Base-by-base conservation (phyloP, 1,140 invertebrate species). In the Conus betulinus region DNA sequence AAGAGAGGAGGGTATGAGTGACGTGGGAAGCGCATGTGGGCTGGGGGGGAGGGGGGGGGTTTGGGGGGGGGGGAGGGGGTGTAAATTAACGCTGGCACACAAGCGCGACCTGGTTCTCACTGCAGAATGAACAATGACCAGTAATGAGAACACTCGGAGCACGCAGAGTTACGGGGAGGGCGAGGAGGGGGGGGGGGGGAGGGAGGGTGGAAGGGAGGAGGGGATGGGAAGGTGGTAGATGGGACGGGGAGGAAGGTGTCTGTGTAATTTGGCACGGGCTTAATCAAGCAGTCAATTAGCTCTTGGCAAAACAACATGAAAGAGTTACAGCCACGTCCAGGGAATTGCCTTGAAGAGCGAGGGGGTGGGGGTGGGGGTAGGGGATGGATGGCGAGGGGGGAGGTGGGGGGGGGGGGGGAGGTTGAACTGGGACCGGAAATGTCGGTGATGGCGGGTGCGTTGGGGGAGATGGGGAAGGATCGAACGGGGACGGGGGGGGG, bases 281-380 rank as follows among this genome's bases (percentile, higher is more conserved):
- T 71, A 71, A 71, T 71, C 67, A 71, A 71, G 67, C 67, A 71
- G 67, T 71, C 67, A 71, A 71, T 71, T 71, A 71, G 67, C 67
- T 71, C 67, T 71, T 71, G 67, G 17, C 67, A 71, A 71, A 71
- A 71, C 67, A 71, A n/a, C 11, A 71, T 71, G 67, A 71, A 71
- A 71, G 67, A 71, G 67, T 20, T 8, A 52, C 25, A 51, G 81
- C n/a, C 20, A n/a, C 23, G 52, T 83, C 52, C 25, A 55, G 7
- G 8, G 17, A n/a, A 11, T 83, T 17, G 4, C 27, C 51, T 15
- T 83, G 55, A 39, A 8, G 81, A 39, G 6, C 3, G 51, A 83
- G 79, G 11, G 79, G 25, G 39, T 5, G 25, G 39, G 79, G 81
- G 15, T 4, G 17, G 79, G 53, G 79, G 17, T 1, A 5, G 25